Percentiles rank a stretch among this genome's conserved stretches.
Evolutionary conservation across 1,140 invertebrate species (phyloP).

Genomic region (Megalopta genalis): DNA sequence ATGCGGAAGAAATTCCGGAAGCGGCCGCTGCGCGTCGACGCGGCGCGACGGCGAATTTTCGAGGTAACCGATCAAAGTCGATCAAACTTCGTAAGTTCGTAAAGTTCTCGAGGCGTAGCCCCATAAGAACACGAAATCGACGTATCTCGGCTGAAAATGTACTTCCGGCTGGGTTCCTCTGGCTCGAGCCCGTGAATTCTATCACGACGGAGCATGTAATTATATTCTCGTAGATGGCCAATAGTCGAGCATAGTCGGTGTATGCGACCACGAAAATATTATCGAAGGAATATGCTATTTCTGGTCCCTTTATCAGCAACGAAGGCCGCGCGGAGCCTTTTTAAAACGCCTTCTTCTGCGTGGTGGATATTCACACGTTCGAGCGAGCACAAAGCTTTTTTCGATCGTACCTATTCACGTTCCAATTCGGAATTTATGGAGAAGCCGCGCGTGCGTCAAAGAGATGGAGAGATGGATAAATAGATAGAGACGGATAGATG

Average conservation of each 20-base stretch:
- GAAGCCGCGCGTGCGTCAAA: too few species aligned
- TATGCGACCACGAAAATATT: constrained; percentile 51
- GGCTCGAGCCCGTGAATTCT: constrained; percentile 18
- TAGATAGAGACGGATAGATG: background rate
- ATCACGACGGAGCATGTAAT: constrained; percentile 17
- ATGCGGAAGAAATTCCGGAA: background rate
- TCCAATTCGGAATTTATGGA: constrained; percentile 44
- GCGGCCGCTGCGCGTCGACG: background rate
- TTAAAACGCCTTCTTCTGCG: constrained; percentile 21
- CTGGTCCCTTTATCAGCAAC: constrained; percentile 22
- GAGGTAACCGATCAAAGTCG: constrained; percentile 30
- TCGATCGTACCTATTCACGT: constrained; percentile 31
- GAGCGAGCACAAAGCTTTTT: constrained; percentile 35
- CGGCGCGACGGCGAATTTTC: background rate
- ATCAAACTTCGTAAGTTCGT: constrained; percentile 19
- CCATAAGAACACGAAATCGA: constrained; percentile 23
- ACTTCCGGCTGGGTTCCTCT: constrained; percentile 14
- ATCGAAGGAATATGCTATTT: constrained; percentile 55
- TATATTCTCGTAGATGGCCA: constrained; percentile 34
- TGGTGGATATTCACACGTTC: constrained; percentile 39
- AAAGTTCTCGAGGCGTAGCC: constrained; percentile 5
- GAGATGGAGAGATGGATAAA: too few species aligned
- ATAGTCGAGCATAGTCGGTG: background rate
- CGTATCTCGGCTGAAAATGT: constrained; percentile 22
- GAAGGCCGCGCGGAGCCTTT: constrained; percentile 11